phyloP scores from a whole-genome alignment of 2,797 vertebrate genomes.

The Acipenser transmontanus region DNA sequence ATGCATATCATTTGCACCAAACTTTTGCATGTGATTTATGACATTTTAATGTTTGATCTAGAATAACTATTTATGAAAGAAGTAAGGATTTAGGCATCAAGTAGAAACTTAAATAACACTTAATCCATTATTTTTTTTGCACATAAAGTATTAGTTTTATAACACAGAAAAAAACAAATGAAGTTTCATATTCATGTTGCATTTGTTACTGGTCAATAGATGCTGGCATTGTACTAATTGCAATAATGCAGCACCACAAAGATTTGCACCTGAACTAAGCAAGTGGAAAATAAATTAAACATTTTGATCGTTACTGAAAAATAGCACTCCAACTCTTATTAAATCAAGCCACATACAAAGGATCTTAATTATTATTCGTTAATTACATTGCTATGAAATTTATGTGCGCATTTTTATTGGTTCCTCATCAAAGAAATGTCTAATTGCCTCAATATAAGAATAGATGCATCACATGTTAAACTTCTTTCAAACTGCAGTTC shows the following conservation, averaged over 20 bases:
- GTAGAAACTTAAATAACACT: too few species aligned
- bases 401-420: conserved; percentile 36
- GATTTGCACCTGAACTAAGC: conserved; percentile 30
- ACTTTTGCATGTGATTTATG: too few species aligned
- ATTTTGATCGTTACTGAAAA: conserved; percentile 34
- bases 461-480: conserved; percentile 30
- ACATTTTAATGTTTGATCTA: too few species aligned
- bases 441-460: conserved; percentile 39
- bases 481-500: conserved; percentile 31
- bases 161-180: neutral
- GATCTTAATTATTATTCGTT: conserved; percentile 43
- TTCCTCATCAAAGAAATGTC: conserved; percentile 35
- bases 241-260: conserved; percentile 27
- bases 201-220: conserved; percentile 24
- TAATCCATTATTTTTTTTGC: neutral
- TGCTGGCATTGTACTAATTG: conserved; percentile 25
- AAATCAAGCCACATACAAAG: conserved; percentile 33
- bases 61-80: too few species aligned
- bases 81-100: too few species aligned
- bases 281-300: conserved; percentile 33
- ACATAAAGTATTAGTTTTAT: neutral
- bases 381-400: conserved; percentile 34
- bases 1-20: too few species aligned
- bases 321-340: conserved; percentile 32
- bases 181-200: conserved; percentile 6